Base-by-base conservation (phyloP, 2,888 invertebrate genomes). In the Acronicta alni region DNA sequence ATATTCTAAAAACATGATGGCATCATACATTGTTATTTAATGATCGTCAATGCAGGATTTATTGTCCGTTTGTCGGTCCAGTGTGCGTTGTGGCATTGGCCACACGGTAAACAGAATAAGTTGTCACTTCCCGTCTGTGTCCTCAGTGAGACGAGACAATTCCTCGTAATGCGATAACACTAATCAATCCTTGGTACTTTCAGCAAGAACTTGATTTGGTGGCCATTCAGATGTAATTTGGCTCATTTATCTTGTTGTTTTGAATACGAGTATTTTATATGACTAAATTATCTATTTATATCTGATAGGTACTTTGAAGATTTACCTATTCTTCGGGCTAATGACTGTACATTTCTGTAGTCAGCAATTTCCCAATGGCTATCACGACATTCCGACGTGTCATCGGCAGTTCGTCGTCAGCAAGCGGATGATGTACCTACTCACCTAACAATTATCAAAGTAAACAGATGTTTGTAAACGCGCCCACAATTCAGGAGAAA, bases 71-170 rank as follows among this genome's bases (percentile, higher is more conserved):
- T 14, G 35, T 35, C 35, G 5, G n/a, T 35, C 35, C 68, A 68
- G n/a, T 18, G 43, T 35, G 43, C 23, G 41, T 32, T 57, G 74
- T 67, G 45, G n/a, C 57, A 66, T 79, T 77, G 84, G 83, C 68
- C 70, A 63, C 77, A 64, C 71, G 73, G 81, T 86, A 86, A 89
- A 89, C 87, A 87, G 87, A 82, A 87, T 91, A 90, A 91, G 83
- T 80, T 80, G 83, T 70, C 43, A 73, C 84, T 82, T 91, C 91
- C 91, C 81, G 90, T 81, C 80, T 61, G 49, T 41, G 69, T 83
- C 79, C 82, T 84, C 76, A 72, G 75, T 66, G 79, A 84, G 80
- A 67, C 71, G 62, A 67, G 73, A 75, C 77, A 68, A 72, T 76
- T 75, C 60, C 52, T 41, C 35, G 53, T 77, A 77, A 75, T 72